Evolutionary conservation across 2,888 invertebrate genomes (phyloP), one percentile per base, ranked within the genome.

Genomic region (Microplitis deprimator): DNA sequence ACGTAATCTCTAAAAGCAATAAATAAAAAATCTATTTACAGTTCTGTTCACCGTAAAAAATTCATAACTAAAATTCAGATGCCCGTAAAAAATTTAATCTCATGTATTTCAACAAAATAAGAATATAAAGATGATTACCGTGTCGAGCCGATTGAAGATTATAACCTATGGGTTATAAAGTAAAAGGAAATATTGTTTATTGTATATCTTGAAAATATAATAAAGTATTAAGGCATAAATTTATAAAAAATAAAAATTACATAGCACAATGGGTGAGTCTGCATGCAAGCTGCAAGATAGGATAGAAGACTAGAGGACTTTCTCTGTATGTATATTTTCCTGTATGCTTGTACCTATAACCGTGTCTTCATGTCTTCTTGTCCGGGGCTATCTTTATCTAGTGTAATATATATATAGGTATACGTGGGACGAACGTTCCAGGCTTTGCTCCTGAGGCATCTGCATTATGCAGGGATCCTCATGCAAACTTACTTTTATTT

Each of bases 341-440:
- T 29, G 29, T 4, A 29, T 29, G 29, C 29, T 29, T 29, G 38
- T 38, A 59, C 59, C 29, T 59, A 20, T 59, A 69, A 59, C 50
- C 39, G 39, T 13, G 29, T 5, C 39, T 62, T 29, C 59, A 50
- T 50, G 50, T 68, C 69, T 75, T 68, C 60, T 68, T 20, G 29
- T 16, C 29, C 64, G 17, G 75, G 39, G 29, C 75, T 77, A 78
- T 81, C 78, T 77, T 79, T 78, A 77, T 76, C 72, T 74, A 75
- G 69, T n/a, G n/a, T 29, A 29, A 29, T 29, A 29, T 29, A 29
- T 29, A 29, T 29, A 29, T 39, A 5, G 10, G 29, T 16, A 75
- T 65, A 70, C 71, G 73, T 78, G 73, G 82, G 77, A 78, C 79
- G 79, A 68, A 77, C 78, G 79, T 82, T 82, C 82, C 81, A 73